Percentiles rank a stretch among this genome's conserved stretches.
phyloP scores from a whole-genome alignment of 1,140 invertebrate species.

The Scylla paramamosain region DNA sequence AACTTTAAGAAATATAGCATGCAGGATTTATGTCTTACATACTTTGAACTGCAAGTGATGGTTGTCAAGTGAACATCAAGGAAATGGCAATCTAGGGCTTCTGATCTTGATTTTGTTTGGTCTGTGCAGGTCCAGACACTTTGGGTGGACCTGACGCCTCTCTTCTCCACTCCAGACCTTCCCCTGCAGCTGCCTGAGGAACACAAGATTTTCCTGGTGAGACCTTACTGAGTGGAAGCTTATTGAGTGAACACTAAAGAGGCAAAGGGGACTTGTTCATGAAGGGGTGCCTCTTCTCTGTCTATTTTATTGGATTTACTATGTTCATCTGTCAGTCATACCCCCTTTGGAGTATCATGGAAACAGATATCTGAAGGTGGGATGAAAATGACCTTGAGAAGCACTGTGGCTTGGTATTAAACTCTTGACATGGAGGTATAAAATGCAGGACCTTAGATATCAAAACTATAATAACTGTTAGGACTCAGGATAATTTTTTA shows the following conservation, averaged over 20 bases:
- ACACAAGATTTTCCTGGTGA: constrained; percentile 86
- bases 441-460: too few relatives aligned
- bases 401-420: too few relatives aligned
- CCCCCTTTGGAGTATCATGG: too few relatives aligned
- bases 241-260: too few relatives aligned
- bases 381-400: too few relatives aligned
- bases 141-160: constrained; percentile 72
- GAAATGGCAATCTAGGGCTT: constrained; percentile 84
- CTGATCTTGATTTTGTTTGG: background rate
- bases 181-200: constrained; percentile 96
- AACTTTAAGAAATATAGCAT: too few relatives aligned
- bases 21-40: background rate
- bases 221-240: background rate
- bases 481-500: too few relatives aligned
- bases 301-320: too few relatives aligned
- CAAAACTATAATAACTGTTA: too few relatives aligned
- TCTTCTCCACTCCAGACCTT: constrained; percentile 92
- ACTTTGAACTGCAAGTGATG: background rate
- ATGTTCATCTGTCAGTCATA: too few relatives aligned
- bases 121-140: constrained; percentile 71
- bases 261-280: background rate
- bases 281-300: constrained; percentile 78
- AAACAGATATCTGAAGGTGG: too few relatives aligned
- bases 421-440: too few relatives aligned
- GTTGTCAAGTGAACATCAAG: constrained; percentile 78